phyloP scores from a whole-genome alignment of 2,113 vertebrate genomes.

The Hystrix cristata region DNA sequence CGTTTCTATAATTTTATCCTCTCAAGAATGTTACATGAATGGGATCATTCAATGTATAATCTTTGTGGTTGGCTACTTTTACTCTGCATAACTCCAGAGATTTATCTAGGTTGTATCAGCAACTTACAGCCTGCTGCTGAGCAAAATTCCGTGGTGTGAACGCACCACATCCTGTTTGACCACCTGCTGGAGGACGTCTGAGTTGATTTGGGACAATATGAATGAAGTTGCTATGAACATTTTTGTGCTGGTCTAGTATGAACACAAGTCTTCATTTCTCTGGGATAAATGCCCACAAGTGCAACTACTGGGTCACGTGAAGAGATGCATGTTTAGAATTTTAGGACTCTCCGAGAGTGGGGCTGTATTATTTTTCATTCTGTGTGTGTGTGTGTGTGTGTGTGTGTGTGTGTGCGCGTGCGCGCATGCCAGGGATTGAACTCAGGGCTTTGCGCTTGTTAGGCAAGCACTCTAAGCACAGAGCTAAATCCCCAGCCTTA shows the following conservation, averaged over 20 bases:
- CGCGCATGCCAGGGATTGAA: too few species aligned
- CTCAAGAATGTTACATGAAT: constrained; percentile 44
- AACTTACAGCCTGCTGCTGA: not conserved
- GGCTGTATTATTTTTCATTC: not conserved
- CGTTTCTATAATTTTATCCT: not conserved
- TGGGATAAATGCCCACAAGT: not conserved
- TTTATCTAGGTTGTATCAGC: not conserved
- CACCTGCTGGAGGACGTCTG: not conserved
- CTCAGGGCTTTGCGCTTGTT: too few species aligned
- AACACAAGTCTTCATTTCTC: not conserved
- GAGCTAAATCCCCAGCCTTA: too few species aligned
- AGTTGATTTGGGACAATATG: not conserved
- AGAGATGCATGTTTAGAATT: not conserved
- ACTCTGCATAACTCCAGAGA: not conserved
- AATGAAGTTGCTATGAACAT: not conserved
- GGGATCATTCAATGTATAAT: not conserved
- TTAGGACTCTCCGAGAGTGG: not conserved
- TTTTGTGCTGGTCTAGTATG: not conserved
- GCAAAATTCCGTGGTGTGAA: not conserved
- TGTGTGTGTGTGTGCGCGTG: too few species aligned
- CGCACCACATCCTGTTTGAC: not conserved
- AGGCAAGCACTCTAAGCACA: too few species aligned
- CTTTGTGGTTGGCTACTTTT: not conserved
- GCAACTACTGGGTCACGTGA: not conserved
- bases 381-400: too few species aligned